Conservation (phyloP, 64 coral and sea anemone species). For the Orbicella faveolata region DNA sequence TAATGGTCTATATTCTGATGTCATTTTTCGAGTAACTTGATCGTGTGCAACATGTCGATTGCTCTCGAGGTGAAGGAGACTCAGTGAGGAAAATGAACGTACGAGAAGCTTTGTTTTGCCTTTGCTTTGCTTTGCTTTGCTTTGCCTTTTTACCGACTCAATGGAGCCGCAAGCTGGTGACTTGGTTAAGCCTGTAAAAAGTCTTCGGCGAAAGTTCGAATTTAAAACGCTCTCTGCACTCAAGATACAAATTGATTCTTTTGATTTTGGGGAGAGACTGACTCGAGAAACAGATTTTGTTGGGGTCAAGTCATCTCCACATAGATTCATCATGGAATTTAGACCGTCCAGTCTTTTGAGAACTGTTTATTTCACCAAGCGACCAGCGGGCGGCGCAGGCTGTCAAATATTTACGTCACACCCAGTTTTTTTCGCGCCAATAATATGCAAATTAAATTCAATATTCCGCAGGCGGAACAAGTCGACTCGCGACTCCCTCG, state of each 20-base stretch:
- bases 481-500: not conserved
- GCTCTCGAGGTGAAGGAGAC: no score
- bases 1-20: no score
- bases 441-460: not conserved
- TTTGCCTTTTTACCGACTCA: constrained; percentile 17
- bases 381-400: not conserved
- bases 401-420: constrained; percentile 3
- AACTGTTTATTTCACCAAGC: not conserved
- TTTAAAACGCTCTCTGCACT: not conserved
- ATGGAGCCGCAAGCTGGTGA: not conserved
- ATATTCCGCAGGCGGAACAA: not conserved
- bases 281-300: not conserved
- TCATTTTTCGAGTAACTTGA: no score
- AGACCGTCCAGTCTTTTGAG: constrained; percentile 16
- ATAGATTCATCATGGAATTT: not conserved
- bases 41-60: no score
- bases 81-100: no score
- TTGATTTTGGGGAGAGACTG: not conserved
- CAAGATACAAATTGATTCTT: not conserved
- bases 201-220: not conserved
- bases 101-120: no score
- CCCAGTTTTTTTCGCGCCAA: not conserved
- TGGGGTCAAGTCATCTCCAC: not conserved
- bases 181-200: not conserved
- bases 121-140: not conserved